A percentile compares a stretch with the other conserved stretches of the same genome.
These are phyloP conservation scores for Phymastichus coffea DNA, from an alignment of 1,140 invertebrate species.

Conservation along the genomic window DNA sequence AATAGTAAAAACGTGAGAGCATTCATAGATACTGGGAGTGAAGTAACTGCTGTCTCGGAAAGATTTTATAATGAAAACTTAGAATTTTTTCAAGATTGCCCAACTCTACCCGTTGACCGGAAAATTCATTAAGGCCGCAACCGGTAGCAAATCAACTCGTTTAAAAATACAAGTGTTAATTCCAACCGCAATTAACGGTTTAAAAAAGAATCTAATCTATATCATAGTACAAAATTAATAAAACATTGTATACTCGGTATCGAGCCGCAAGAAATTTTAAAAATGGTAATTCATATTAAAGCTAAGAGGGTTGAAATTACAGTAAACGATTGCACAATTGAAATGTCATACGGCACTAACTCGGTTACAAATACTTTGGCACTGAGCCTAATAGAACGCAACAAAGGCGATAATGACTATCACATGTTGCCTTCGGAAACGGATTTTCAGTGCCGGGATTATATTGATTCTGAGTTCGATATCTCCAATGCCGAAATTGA, in stretches of 20 bases:
- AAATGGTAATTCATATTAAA: background rate
- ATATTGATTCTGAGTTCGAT: background rate
- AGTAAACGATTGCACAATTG: background rate
- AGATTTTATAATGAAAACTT: background rate
- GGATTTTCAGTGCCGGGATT: background rate
- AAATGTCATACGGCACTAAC: background rate
- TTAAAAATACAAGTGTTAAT: background rate
- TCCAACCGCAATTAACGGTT: background rate
- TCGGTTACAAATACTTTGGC: background rate
- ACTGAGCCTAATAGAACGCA: background rate
- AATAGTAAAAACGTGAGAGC: background rate
- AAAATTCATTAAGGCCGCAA: background rate
- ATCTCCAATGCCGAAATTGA: background rate
- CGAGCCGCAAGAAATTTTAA: background rate
- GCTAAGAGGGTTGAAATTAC: background rate
- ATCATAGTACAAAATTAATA: background rate
- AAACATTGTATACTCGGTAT: background rate
- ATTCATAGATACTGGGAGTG: too few relatives aligned
- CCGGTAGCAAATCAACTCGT: background rate
- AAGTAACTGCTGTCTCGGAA: too few relatives aligned
- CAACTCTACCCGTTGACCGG: background rate
- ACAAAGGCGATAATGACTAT: background rate
- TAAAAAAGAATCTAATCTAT: background rate
- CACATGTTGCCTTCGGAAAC: background rate
- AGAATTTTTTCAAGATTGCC: background rate